Base-by-base conservation (phyloP, 2,888 invertebrate genomes). In the Brenthis hecate region DNA sequence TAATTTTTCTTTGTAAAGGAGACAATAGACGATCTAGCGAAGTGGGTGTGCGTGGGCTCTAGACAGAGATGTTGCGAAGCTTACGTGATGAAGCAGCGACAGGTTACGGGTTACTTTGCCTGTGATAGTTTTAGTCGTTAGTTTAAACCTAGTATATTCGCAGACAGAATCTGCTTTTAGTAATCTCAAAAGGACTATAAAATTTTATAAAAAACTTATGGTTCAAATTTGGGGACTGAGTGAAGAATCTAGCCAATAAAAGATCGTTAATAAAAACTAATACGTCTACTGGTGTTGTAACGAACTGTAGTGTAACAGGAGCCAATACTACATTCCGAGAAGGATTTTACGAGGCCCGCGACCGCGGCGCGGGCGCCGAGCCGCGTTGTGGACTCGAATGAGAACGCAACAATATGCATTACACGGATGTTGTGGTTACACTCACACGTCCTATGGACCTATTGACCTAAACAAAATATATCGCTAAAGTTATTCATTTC, bases 1-100 rank as follows among this genome's bases (percentile, higher is more conserved):
- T 47, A 62, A 70, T 72, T 71, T 76, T 79, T 78, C 75, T 76
- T 78, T 79, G 80, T 79, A 73, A 65, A 66, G 74, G 72, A 78
- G 76, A 80, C 79, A 79, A 80, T 80, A 66, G 78, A 47, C 57
- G 58, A 68, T 63, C 68, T 72, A 71, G 69, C 69, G 47, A 58
- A 66, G 72, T 64, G 75, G 74, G 77, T 69, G 74, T 63, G 74
- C 69, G 78, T 77, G 74, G 77, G 61, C 55, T 62, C 36, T 67
- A 54, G 58, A 75, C 71, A 72, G 75, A 76, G 74, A 76, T 75
- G 75, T 74, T 77, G 75, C 69, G 66, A 55, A 61, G 68, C 65
- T 63, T 14, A 23, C 53, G 62, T 43, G 62, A 36, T 63, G 23
- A 47, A 62, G 23, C 36, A 19, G 57, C 53, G 51, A 47, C 14